A percentile compares a stretch with the other conserved stretches of the same genome.
Evolutionary conservation across 2,797 vertebrate species (phyloP).

Genomic region (Garrulus glandarius): DNA sequence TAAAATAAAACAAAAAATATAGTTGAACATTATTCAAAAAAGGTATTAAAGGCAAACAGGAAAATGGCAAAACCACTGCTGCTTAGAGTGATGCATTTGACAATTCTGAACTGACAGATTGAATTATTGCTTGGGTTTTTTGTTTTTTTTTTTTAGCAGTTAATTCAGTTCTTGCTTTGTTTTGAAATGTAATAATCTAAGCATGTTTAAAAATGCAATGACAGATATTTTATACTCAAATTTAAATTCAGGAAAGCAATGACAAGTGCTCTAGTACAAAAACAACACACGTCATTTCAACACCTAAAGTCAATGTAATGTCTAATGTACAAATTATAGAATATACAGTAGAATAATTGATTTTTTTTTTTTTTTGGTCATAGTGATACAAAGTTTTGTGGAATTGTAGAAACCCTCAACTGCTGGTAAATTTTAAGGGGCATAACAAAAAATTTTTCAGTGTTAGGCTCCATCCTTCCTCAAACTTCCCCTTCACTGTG

Average conservation of each 20-base stretch:
- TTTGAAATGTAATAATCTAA: slow-evolving; percentile 30
- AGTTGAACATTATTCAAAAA: slow-evolving; percentile 14
- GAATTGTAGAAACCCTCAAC: not conserved
- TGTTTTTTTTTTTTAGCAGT: not conserved
- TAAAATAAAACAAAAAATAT: not conserved
- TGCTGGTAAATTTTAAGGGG: not conserved
- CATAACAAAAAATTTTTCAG: not conserved
- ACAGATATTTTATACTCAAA: not conserved
- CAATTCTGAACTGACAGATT: not conserved
- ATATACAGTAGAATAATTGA: not conserved
- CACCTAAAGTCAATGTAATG: not conserved
- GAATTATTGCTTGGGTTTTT: not conserved
- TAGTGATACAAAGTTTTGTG: not conserved
- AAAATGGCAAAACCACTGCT: not conserved
- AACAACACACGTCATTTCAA: not conserved
- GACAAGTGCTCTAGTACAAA: not conserved
- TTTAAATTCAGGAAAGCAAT: slow-evolving; percentile 10
- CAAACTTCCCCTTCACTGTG: not conserved
- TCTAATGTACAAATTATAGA: not conserved
- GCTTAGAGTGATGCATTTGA: slow-evolving; percentile 4
- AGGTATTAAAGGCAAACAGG: not conserved
- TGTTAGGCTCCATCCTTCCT: not conserved
- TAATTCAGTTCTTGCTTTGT: slow-evolving; percentile 22
- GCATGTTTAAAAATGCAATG: slow-evolving; percentile 10
- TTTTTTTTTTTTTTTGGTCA: not conserved